A percentile compares a stretch with the other conserved stretches of the same genome.
These are phyloP conservation scores for Rhizoglyphus robini DNA, from an alignment of 1,140 invertebrate genomes.

Conservation along the genomic window DNA sequence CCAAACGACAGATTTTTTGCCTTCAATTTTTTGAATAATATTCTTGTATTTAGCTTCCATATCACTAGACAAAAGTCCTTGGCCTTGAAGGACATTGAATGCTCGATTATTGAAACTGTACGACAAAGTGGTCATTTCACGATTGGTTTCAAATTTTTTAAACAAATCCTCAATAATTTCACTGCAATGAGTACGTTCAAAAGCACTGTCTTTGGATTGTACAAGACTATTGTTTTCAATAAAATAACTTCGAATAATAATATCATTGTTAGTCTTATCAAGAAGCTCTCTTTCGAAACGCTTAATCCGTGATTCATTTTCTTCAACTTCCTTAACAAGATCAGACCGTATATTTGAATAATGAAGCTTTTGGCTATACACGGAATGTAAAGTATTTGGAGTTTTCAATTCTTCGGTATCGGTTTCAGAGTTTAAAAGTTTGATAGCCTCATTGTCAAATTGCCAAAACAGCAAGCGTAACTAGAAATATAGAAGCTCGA, in stretches of 20 bases:
- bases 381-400: not conserved
- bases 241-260: constrained; percentile 14
- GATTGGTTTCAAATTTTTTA: not conserved
- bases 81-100: constrained; percentile 4
- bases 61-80: not conserved
- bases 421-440: not conserved
- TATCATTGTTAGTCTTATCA: constrained; percentile 7
- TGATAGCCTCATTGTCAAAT: constrained; percentile 9
- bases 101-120: not conserved
- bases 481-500: too few relatives aligned
- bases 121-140: not conserved
- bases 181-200: constrained; percentile 14
- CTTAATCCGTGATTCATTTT: constrained; percentile 13
- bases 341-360: constrained; percentile 9
- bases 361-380: constrained; percentile 20
- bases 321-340: constrained; percentile 4
- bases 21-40: constrained; percentile 16
- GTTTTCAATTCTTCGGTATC: not conserved
- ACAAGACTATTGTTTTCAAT: not conserved
- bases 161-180: constrained; percentile 13
- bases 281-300: constrained; percentile 10
- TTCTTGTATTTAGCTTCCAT: constrained; percentile 4
- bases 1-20: constrained; percentile 24
- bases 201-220: constrained; percentile 15
- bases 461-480: constrained; percentile 10